Conservation (phyloP, 2,797 vertebrate genomes). For the Glossophaga mutica region DNA sequence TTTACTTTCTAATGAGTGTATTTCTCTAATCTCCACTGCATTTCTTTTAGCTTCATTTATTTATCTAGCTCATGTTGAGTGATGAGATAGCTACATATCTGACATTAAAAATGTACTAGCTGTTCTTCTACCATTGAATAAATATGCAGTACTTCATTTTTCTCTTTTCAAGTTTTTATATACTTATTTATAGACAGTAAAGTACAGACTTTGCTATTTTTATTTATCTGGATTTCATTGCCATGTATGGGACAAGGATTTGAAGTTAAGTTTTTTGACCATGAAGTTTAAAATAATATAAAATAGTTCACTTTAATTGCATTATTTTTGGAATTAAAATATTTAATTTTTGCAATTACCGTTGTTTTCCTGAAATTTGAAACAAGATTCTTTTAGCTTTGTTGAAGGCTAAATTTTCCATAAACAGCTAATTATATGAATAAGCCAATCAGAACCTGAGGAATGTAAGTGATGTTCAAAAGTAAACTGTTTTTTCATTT, state of each 20-base stretch:
- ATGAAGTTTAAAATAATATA: neutral
- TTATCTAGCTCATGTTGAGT: constrained; percentile 34
- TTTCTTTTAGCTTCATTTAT: constrained; percentile 49
- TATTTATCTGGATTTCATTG: constrained; percentile 15
- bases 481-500: neutral
- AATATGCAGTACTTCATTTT: neutral
- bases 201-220: constrained; percentile 4
- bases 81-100: constrained; percentile 4
- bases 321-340: constrained; percentile 19
- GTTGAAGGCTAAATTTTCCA: constrained; percentile 2
- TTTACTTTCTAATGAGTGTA: constrained; percentile 26
- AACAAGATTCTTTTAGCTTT: neutral
- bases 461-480: constrained; percentile 34
- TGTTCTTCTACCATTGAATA: constrained; percentile 25
- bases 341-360: neutral
- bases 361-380: constrained; percentile 3
- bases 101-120: neutral
- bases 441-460: neutral
- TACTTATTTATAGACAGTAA: neutral
- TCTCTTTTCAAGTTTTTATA: constrained; percentile 20
- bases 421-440: constrained; percentile 6
- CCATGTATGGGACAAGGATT: neutral
- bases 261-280: constrained; percentile 3
- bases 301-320: neutral
- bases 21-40: constrained; percentile 32